phyloP scores from a whole-genome alignment of 2,113 vertebrate species.

The Oryzias melastigma region DNA sequence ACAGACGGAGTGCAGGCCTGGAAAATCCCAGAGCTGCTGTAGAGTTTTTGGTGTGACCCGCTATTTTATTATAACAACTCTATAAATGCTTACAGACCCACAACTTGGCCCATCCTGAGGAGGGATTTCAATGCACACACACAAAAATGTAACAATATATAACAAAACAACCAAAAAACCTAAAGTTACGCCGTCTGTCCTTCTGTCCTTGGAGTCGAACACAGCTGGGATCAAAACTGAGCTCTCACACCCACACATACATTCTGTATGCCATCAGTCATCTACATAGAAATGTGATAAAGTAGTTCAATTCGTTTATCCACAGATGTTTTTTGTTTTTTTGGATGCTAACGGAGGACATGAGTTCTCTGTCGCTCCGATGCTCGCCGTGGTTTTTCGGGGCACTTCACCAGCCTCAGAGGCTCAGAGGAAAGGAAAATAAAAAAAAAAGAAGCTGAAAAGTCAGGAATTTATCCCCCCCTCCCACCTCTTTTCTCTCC shows the following conservation, averaged over 20 bases:
- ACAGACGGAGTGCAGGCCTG: conserved; percentile 43
- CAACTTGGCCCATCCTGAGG: conserved; percentile 23
- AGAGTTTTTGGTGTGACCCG: conserved; percentile 57
- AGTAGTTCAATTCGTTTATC: conserved; percentile 43
- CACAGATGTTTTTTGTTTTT: conserved; percentile 7
- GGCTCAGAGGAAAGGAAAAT: conserved; percentile 37
- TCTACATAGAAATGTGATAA: conserved; percentile 23
- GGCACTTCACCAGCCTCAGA: conserved; percentile 15
- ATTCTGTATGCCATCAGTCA: conserved; percentile 8
- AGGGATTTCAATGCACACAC: conserved; percentile 29
- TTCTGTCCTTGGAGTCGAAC: conserved; percentile 12
- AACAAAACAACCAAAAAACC: conserved; percentile 8
- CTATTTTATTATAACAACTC: conserved; percentile 57
- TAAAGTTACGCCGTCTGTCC: conserved; percentile 21
- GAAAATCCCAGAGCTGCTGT: conserved; percentile 66
- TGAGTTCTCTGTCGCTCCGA: conserved; percentile 17
- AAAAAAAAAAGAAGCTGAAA: conserved; percentile 7
- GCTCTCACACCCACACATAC: conserved; percentile 14
- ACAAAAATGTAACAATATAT: conserved; percentile 2
- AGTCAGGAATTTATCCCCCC: conserved; percentile 12
- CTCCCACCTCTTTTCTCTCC: not conserved
- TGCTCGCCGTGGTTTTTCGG: conserved; percentile 2
- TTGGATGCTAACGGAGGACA: conserved; percentile 20
- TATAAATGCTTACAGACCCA: conserved; percentile 63
- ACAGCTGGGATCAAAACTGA: conserved; percentile 44